phyloP scores from a whole-genome alignment of 2,888 invertebrate species.

The Nemoura dubitans region DNA sequence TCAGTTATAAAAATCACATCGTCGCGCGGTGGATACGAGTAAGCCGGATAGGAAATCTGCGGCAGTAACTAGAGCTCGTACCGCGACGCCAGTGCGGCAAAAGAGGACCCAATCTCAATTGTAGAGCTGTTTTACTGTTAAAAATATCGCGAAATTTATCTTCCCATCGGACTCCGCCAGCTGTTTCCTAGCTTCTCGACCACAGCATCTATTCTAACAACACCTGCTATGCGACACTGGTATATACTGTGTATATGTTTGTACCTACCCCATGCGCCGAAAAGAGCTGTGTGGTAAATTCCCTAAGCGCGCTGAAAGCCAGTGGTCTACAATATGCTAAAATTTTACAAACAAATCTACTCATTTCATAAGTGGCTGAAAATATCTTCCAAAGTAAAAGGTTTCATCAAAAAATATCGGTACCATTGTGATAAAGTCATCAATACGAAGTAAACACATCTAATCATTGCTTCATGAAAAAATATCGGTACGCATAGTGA shows the following conservation, averaged over 20 bases:
- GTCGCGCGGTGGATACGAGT: not conserved
- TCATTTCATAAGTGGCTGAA: not conserved
- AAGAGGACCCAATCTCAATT: not conserved
- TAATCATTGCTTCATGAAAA: no score
- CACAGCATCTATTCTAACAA: conserved; percentile 45
- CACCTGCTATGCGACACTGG: conserved; percentile 42
- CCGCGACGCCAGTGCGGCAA: not conserved
- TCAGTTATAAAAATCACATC: not conserved
- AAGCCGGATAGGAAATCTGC: not conserved
- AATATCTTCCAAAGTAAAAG: not conserved
- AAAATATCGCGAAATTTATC: not conserved
- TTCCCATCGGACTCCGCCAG: conserved; percentile 23
- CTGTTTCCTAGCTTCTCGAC: conserved; percentile 46
- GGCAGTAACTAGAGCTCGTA: not conserved
- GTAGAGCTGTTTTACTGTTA: not conserved
- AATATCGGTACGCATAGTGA: no score
- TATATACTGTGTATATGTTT: no score
- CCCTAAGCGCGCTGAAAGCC: not conserved
- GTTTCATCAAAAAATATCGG: not conserved
- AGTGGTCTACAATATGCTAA: not conserved
- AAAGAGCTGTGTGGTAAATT: not conserved
- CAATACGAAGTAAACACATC: not conserved
- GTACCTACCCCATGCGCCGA: not conserved
- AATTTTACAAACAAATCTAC: not conserved
- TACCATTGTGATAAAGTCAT: not conserved